Conservation (phyloP, 2,888 invertebrate species). For the Tridacna crocea region DNA sequence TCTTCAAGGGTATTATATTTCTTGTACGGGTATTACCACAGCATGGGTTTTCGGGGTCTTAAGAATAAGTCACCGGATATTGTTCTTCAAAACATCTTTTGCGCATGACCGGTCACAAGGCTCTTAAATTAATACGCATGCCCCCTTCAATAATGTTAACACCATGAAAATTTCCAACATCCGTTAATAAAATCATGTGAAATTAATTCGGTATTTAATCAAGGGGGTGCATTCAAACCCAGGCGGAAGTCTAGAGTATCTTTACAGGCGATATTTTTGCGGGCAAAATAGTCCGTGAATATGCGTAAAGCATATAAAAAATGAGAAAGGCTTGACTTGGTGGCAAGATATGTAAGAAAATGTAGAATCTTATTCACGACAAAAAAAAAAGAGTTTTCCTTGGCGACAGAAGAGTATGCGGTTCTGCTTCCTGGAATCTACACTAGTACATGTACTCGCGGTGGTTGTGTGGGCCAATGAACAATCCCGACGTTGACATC, state of each 20-base stretch:
- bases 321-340: no score
- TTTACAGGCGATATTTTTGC: not conserved
- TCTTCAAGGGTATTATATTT: not conserved
- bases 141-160: conserved; percentile 5
- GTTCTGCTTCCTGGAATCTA: no score
- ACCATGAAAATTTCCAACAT: conserved; percentile 10
- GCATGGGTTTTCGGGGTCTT: conserved; percentile 16
- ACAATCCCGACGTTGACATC: no score
- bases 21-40: not conserved
- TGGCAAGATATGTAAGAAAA: no score
- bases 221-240: not conserved
- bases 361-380: no score
- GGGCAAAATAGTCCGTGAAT: not conserved
- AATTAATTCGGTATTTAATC: conserved; percentile 5
- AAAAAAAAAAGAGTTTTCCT: no score
- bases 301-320: no score
- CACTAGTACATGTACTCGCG: no score
- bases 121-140: conserved; percentile 39
- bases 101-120: conserved; percentile 38
- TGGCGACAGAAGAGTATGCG: no score
- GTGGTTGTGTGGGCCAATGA: no score
- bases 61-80: conserved; percentile 6
- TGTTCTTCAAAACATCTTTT: conserved; percentile 5
- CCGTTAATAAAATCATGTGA: conserved; percentile 8
- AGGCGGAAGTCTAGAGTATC: not conserved